A percentile compares a stretch with the other conserved stretches of the same genome.
These are phyloP conservation scores for Eurystomus glaucurus DNA, from an alignment of 2,797 vertebrate species.

Conservation along the genomic window DNA sequence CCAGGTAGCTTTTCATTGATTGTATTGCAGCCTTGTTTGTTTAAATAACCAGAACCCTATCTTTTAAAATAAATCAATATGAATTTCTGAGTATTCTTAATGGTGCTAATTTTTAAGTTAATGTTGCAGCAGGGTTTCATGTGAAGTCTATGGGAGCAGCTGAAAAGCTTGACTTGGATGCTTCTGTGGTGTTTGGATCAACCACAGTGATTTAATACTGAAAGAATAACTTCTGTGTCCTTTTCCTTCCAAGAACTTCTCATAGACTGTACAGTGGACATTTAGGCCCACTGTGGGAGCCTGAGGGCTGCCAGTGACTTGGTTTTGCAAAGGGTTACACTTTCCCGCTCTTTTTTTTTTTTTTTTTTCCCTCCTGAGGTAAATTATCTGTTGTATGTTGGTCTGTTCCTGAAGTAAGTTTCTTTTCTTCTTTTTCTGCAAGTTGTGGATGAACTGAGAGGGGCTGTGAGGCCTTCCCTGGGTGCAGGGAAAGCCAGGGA, in stretches of 20 bases:
- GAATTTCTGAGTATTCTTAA: not conserved
- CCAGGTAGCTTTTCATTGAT: not conserved
- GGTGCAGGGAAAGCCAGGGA: too few relatives aligned
- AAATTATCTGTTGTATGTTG: not conserved
- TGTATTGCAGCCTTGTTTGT: not conserved
- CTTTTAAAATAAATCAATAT: not conserved
- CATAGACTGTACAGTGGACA: not conserved
- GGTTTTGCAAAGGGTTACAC: too few relatives aligned
- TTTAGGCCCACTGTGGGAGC: fast-evolving
- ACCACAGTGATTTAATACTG: not conserved
- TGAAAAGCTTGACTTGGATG: not conserved
- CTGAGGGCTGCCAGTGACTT: not conserved
- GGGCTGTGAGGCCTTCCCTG: not conserved
- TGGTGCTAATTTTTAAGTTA: not conserved
- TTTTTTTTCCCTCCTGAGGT: not conserved
- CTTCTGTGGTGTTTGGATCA: not conserved
- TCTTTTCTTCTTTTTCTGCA: not conserved
- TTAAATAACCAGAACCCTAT: not conserved
- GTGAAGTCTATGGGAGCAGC: not conserved
- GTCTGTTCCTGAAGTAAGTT: not conserved
- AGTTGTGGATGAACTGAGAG: fast-evolving
- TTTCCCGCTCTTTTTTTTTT: too few relatives aligned
- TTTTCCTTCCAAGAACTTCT: not conserved
- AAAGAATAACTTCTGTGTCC: not conserved
- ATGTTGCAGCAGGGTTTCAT: not conserved